These are phyloP conservation scores for Epinephelus coioides DNA, from an alignment of 2,797 vertebrate species.

Conservation along the genomic window DNA sequence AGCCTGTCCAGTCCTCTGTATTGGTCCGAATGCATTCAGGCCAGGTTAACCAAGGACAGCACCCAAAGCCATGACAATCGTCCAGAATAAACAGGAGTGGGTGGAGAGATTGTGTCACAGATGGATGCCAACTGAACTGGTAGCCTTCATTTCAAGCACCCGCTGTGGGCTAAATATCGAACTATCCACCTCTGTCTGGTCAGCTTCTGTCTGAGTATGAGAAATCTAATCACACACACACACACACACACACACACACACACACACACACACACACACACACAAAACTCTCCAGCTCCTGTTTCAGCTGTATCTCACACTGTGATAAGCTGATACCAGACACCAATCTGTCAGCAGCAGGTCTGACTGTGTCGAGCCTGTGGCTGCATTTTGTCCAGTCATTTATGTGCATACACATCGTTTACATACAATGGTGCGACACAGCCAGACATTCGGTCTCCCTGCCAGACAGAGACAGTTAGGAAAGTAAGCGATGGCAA, in stretches of 20 bases:
- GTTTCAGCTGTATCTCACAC: not conserved
- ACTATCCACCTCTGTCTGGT: not conserved
- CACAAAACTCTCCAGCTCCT: slow-evolving; percentile 7
- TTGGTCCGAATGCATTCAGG: not conserved
- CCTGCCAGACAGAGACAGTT: not conserved
- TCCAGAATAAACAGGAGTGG: slow-evolving; percentile 78
- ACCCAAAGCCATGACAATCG: slow-evolving; percentile 40
- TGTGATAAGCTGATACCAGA: slow-evolving; percentile 1
- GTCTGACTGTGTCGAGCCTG: not conserved
- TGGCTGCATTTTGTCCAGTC: not conserved
- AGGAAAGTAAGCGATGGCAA: slow-evolving; percentile 4
- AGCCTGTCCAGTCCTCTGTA: slow-evolving; percentile 5
- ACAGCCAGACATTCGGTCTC: not conserved
- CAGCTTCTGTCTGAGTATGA: not conserved
- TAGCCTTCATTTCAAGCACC: not conserved
- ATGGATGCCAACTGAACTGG: slow-evolving; percentile 33
- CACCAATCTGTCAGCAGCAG: slow-evolving; percentile 21
- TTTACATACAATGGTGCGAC: not conserved
- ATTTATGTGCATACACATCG: not conserved
- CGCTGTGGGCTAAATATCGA: not conserved
- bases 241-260: too few species aligned
- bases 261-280: not conserved
- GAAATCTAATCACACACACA: not conserved
- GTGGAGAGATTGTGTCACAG: slow-evolving; percentile 69
- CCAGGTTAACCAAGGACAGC: slow-evolving; percentile 44